phyloP scores from a whole-genome alignment of 1,140 invertebrate species.

The Drosophila nikananu region DNA sequence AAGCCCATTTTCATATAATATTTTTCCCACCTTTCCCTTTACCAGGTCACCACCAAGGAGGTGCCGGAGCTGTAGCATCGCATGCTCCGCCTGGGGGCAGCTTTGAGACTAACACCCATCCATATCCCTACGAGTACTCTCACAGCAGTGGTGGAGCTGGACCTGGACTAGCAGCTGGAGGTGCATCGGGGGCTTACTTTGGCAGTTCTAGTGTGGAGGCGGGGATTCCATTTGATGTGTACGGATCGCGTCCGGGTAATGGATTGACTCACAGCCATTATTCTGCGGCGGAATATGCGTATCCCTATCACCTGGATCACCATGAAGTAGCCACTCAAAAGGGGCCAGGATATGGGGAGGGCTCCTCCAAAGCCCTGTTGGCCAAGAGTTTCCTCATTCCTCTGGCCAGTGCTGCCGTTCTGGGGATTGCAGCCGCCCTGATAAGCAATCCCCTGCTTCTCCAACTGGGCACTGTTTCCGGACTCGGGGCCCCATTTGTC shows the following conservation, averaged over 20 bases:
- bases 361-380: constrained; percentile 69
- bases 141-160: constrained; percentile 24
- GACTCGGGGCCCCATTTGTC: constrained; percentile 80
- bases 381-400: constrained; percentile 89
- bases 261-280: constrained; percentile 51
- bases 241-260: constrained; percentile 52
- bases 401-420: constrained; percentile 91
- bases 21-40: not conserved
- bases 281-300: constrained; percentile 60
- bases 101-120: constrained; percentile 41
- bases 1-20: not conserved
- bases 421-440: constrained; percentile 91
- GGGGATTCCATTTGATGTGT: constrained; percentile 75
- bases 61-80: constrained; percentile 10
- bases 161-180: constrained; percentile 1
- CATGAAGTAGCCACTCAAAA: constrained; percentile 75
- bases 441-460: constrained; percentile 91
- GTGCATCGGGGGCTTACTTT: constrained; percentile 47
- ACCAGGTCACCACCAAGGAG: constrained; percentile 61
- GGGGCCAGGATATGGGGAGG: constrained; percentile 54
- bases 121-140: constrained; percentile 69
- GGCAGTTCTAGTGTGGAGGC: constrained; percentile 56
- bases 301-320: constrained; percentile 56
- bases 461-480: constrained; percentile 89
- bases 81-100: constrained; percentile 46